Conservation (phyloP, 2,797 vertebrate species). For the Hydrophis major region DNA sequence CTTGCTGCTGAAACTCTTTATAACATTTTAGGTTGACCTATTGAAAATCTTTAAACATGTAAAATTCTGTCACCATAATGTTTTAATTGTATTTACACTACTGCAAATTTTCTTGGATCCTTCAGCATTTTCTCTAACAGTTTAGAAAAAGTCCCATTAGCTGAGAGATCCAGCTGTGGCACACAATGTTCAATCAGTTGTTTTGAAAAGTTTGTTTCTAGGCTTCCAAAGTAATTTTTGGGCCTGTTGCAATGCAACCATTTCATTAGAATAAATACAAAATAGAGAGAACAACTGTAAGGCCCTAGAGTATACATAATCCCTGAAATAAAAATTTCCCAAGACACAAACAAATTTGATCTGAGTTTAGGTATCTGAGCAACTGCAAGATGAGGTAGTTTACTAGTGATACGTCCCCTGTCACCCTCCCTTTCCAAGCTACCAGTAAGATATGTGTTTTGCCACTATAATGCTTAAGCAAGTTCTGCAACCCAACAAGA, state of each 20-base stretch:
- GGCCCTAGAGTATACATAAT: not conserved
- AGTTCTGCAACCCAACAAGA: too few species aligned
- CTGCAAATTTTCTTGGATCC: not conserved
- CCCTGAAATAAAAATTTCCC: not conserved
- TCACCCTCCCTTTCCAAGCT: not conserved
- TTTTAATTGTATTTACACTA: not conserved
- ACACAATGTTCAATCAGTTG: not conserved
- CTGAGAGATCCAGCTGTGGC: not conserved
- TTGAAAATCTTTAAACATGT: too few species aligned
- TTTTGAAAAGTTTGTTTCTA: not conserved
- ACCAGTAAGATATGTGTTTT: not conserved
- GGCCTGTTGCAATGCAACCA: not conserved
- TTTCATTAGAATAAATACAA: not conserved
- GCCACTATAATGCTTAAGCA: too few species aligned
- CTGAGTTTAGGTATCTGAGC: not conserved
- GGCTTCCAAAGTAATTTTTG: not conserved
- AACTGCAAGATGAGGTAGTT: not conserved
- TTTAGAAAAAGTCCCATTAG: not conserved
- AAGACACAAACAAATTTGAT: not conserved
- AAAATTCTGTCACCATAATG: too few species aligned
- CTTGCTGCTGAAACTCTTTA: too few species aligned
- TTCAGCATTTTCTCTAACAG: not conserved
- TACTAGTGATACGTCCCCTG: not conserved
- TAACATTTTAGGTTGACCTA: too few species aligned
- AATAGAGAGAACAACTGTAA: not conserved